Conservation (phyloP, 53 echinoderm and acorn worm species). For the Actinopyga echinites region DNA sequence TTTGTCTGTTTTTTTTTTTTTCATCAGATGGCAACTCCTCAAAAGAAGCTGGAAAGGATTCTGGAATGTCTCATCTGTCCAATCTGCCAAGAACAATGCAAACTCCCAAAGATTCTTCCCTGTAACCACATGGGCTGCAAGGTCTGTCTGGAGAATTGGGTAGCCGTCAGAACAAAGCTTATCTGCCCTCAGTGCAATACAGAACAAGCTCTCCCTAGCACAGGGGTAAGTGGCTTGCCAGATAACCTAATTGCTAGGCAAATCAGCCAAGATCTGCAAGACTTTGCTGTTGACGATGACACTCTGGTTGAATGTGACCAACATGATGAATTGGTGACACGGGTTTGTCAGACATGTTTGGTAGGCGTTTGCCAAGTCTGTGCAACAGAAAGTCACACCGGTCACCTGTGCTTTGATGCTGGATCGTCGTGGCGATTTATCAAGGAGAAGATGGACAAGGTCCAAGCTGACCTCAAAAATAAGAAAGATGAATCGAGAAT, state of each 20-base stretch:
- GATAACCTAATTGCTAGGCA: conserved; percentile 17
- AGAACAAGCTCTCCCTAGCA: conserved; percentile 22
- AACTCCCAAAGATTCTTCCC: conserved; percentile 28
- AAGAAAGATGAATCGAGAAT: conserved; percentile 27
- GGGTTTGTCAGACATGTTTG: conserved; percentile 27
- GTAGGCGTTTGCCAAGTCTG: conserved; percentile 31
- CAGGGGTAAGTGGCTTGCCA: conserved; percentile 20
- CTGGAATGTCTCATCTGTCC: conserved; percentile 36
- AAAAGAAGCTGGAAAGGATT: conserved; percentile 23
- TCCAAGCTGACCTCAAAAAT: conserved; percentile 24
- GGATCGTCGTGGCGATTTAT: conserved; percentile 38
- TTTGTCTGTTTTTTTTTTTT: background rate
- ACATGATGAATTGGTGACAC: conserved; percentile 29
- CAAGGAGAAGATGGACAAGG: conserved; percentile 6
- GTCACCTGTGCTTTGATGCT: conserved; percentile 24
- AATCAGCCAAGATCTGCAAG: conserved; percentile 25
- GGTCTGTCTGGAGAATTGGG: conserved; percentile 32
- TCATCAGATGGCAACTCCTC: conserved; percentile 28
- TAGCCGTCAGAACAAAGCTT: conserved; percentile 22
- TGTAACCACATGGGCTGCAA: conserved; percentile 43
- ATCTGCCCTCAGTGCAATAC: conserved; percentile 40
- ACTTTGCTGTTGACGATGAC: conserved; percentile 30
- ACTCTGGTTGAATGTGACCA: conserved; percentile 12
- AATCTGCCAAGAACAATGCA: conserved; percentile 35
- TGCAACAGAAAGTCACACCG: conserved; percentile 11